Conservation (phyloP, 2,113 vertebrate genomes). For the Centropus unirufus region DNA sequence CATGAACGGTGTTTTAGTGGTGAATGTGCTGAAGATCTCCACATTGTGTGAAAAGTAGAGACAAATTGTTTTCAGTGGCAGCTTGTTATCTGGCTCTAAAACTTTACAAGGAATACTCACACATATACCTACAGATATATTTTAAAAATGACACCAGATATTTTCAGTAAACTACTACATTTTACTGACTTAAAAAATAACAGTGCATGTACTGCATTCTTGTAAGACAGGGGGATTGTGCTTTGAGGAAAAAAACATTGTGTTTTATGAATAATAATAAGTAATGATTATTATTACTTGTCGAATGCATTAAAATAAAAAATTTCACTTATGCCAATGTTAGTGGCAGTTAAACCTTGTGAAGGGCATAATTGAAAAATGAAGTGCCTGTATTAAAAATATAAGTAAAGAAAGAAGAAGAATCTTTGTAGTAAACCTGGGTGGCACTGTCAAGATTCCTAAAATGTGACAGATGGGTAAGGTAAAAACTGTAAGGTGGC, state of each 20-base stretch:
- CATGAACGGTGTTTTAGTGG: accelerated
- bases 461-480: not conserved
- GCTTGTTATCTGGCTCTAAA: not conserved
- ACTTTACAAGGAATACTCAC: not conserved
- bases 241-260: not conserved
- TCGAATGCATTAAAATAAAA: not conserved
- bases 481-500: not conserved
- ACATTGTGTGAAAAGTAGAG: accelerated
- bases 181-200: not conserved
- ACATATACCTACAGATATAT: accelerated
- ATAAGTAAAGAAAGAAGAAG: not conserved
- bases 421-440: not conserved
- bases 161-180: not conserved
- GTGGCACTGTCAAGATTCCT: not conserved
- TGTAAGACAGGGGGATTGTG: not conserved
- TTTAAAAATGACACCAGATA: accelerated
- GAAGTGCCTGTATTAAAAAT: not conserved
- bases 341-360: not conserved
- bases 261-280: not conserved
- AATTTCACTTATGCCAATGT: not conserved
- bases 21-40: not conserved
- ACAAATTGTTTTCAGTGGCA: not conserved
- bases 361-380: not conserved
- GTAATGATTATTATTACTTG: not conserved
- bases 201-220: not conserved